Evolutionary conservation across 92 coral and sea anemone genomes (phyloP), one percentile per base, ranked within the genome.

Genomic region (Plumapathes pennacea): DNA sequence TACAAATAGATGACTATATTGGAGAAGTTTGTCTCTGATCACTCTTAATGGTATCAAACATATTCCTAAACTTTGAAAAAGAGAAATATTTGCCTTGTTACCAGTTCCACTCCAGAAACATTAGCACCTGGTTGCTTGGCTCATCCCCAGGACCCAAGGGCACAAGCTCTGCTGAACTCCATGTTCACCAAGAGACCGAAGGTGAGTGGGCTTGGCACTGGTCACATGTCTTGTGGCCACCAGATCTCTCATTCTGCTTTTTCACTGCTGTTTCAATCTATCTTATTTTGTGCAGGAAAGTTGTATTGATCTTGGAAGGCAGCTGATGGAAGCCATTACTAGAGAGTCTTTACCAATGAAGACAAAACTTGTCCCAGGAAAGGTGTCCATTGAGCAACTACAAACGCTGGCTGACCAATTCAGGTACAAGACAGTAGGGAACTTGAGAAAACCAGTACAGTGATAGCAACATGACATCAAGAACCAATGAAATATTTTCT

Each of bases 71-170:
- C n/a, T 9, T 8, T 20, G n/a, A n/a, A n/a, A n/a, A n/a, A n/a
- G n/a, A n/a, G n/a, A n/a, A n/a, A n/a, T n/a, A 34, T 19, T 20
- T 25, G 27, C 22, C 7, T 65, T 21, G 23, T 23, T 53, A 52
- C 63, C 39, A 91, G 97, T 54, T 63, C 69, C 0, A 81, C 96
- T 28, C 89, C 86, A 12, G 83, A 62, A 41, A 82, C 82, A 10
- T 77, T 94, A 15, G 90, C 85, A 11, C 99, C 99, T 48, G 99
- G 99, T 12, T 88, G 90, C 57, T 52, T 94, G 50, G 92, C 99
- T 6, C 99, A 84, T 55, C 81, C 95, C 0, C 51, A 72, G 51
- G 86, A 84, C 52, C 78, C 77, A 53, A 64, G 64, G 14, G 71
- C 87, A 36, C 99, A 94, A 56, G 82, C 62, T 27, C 71, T 94